Evolutionary conservation across 2,888 invertebrate genomes (phyloP).

Genomic region (Tachystola acroxantha): DNA sequence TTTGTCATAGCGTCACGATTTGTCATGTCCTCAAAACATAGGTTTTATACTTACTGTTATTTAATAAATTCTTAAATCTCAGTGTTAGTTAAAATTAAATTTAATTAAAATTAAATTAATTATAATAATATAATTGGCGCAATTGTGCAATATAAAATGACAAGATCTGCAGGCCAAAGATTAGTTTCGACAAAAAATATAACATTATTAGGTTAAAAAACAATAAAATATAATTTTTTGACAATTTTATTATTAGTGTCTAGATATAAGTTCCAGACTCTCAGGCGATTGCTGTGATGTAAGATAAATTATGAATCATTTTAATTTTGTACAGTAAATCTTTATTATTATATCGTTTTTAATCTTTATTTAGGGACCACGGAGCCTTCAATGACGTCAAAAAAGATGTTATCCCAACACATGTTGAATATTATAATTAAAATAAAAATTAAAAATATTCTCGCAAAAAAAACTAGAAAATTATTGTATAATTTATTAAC

Average conservation of each 20-base stretch:
- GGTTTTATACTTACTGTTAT: slow-evolving; percentile 12
- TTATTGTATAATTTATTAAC: too few relatives aligned
- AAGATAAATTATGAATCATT: slow-evolving; percentile 43
- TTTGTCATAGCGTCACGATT: not conserved
- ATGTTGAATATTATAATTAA: too few relatives aligned
- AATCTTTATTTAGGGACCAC: slow-evolving; percentile 4
- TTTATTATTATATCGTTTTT: slow-evolving; percentile 21
- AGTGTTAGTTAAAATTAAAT: slow-evolving; percentile 42
- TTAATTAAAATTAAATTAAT: slow-evolving; percentile 20
- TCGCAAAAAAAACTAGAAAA: too few relatives aligned
- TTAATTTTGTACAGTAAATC: slow-evolving; percentile 28
- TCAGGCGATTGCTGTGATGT: slow-evolving; percentile 75
- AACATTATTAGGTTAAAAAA: slow-evolving; percentile 27
- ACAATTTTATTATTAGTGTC: slow-evolving; percentile 40
- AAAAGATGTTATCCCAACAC: too few relatives aligned
- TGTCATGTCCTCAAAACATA: not conserved
- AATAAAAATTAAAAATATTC: too few relatives aligned
- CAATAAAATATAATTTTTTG: slow-evolving; percentile 37
- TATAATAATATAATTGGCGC: slow-evolving; percentile 34
- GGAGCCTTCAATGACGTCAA: too few relatives aligned
- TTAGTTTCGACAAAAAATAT: slow-evolving; percentile 48
- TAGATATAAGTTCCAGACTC: slow-evolving; percentile 63
- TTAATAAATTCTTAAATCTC: slow-evolving; percentile 33
- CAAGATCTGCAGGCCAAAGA: slow-evolving; percentile 75
- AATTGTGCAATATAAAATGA: slow-evolving; percentile 54